Conservation (phyloP, 2,888 invertebrate species). For the Ferrisia virgata region DNA sequence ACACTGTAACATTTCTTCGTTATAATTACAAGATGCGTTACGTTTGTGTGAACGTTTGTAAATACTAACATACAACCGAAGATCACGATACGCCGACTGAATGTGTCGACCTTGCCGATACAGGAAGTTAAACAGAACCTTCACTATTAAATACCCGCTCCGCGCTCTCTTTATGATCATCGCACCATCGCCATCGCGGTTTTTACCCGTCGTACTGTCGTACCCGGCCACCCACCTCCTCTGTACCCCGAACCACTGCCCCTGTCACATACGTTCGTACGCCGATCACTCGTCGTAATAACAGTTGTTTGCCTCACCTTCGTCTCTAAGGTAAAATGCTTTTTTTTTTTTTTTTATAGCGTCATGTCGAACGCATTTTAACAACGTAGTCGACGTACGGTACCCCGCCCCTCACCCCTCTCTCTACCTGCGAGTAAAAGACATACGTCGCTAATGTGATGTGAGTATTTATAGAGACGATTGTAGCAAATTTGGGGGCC, state of each 20-base stretch:
- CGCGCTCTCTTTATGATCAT: conserved; percentile 33
- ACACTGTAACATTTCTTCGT: conserved; percentile 6
- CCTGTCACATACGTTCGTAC: background rate
- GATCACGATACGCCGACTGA: conserved; percentile 33
- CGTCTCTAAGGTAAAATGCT: conserved; percentile 33
- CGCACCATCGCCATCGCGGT: background rate
- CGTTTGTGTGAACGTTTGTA: conserved; percentile 29
- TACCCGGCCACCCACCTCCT: background rate
- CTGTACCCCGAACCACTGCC: background rate
- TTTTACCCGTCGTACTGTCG: background rate
- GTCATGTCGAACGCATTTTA: conserved; percentile 20
- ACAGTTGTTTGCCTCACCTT: conserved; percentile 44
- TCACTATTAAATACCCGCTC: conserved; percentile 38
- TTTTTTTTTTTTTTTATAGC: conserved; percentile 35
- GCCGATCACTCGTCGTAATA: conserved; percentile 22
- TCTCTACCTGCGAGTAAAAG: too few relatives aligned
- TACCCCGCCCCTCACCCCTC: too few relatives aligned
- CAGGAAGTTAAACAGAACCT: conserved; percentile 43
- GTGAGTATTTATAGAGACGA: too few relatives aligned
- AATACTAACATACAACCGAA: conserved; percentile 29
- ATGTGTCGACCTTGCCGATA: conserved; percentile 43
- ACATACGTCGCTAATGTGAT: too few relatives aligned
- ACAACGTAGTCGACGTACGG: conserved; percentile 1
- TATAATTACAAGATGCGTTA: background rate
- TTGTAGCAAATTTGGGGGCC: too few relatives aligned